phyloP scores from a whole-genome alignment of 2,113 vertebrate species.

The Deroptyus accipitrinus region DNA sequence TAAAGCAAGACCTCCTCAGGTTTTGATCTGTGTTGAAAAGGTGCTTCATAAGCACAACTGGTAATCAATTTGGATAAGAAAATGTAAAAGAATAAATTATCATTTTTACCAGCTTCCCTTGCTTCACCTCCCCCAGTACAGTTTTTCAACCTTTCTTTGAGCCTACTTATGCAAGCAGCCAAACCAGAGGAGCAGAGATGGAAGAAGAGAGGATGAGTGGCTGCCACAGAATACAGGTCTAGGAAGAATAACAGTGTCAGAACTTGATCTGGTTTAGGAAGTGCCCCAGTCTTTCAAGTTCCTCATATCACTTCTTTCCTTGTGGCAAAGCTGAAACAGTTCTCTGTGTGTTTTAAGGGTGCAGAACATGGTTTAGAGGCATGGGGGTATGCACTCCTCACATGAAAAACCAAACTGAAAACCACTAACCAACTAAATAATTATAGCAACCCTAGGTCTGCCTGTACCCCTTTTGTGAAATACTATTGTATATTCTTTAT shows the following conservation, averaged over 20 bases:
- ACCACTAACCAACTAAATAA: not conserved
- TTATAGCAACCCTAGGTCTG: not conserved
- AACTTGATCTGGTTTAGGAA: not conserved
- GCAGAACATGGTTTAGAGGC: not conserved
- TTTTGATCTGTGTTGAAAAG: not conserved
- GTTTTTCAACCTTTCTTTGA: not conserved
- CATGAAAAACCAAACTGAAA: not conserved
- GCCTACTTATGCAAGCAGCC: not conserved
- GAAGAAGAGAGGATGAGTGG: not conserved
- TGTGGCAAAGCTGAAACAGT: not conserved
- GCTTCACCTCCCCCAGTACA: fast-evolving
- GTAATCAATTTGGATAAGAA: not conserved
- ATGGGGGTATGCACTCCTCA: not conserved
- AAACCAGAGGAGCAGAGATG: not conserved
- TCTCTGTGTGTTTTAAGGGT: not conserved
- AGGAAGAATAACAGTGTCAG: fast-evolving
- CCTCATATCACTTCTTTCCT: not conserved
- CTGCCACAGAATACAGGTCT: not conserved
- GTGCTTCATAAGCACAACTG: not conserved
- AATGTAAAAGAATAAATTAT: not conserved
- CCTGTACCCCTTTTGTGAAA: not conserved
- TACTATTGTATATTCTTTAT: not conserved
- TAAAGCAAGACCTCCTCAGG: not conserved
- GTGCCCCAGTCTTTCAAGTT: not conserved
- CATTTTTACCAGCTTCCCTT: not conserved